Conservation (phyloP, 1,140 invertebrate species). For the Eurosta solidaginis region DNA sequence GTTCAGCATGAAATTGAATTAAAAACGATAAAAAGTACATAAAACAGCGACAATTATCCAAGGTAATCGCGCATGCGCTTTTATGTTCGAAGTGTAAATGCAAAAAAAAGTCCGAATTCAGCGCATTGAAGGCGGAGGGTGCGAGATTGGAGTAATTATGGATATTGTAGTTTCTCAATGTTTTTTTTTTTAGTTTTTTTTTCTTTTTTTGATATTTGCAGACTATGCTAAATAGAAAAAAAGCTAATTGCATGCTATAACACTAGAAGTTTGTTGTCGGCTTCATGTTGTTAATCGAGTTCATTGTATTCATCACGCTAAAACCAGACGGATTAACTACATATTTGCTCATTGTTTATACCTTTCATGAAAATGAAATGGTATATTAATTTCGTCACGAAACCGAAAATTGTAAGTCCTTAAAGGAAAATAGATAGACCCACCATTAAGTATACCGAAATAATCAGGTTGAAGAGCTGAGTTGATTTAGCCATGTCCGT, state of each 20-base stretch:
- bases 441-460: too few species aligned
- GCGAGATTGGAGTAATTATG: neutral
- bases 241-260: too few species aligned
- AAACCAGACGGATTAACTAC: neutral
- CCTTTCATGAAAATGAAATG: too few species aligned
- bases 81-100: neutral
- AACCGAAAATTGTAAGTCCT: too few species aligned
- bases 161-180: neutral
- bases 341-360: neutral
- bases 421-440: too few species aligned
- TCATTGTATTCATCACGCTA: neutral
- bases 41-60: neutral
- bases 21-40: neutral
- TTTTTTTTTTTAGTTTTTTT: too few species aligned
- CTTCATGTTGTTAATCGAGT: neutral
- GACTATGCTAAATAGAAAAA: too few species aligned
- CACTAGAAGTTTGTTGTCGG: slow-evolving; percentile 21
- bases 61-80: neutral
- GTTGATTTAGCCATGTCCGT: too few species aligned
- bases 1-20: neutral
- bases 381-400: too few species aligned
- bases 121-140: neutral
- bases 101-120: neutral
- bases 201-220: too few species aligned
- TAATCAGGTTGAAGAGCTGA: too few species aligned